These are phyloP conservation scores for Phalangium opilio DNA, from an alignment of 2,888 invertebrate genomes.

Conservation along the genomic window DNA sequence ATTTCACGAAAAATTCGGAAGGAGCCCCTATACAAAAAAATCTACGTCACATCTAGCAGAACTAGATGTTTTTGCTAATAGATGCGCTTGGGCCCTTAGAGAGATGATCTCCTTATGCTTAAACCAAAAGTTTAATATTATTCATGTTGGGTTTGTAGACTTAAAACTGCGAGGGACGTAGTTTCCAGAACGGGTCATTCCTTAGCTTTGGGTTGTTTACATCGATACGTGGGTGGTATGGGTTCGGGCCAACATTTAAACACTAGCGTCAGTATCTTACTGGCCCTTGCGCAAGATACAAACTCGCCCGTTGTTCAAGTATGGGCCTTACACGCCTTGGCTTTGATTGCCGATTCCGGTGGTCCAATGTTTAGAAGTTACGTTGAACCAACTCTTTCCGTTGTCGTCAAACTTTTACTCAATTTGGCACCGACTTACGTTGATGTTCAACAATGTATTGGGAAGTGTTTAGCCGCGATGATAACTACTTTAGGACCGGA, in stretches of 20 bases:
- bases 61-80: too few species aligned
- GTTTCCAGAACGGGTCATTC: slow-evolving; percentile 70
- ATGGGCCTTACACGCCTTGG: slow-evolving; percentile 91
- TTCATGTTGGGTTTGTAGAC: slow-evolving; percentile 23
- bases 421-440: slow-evolving; percentile 74
- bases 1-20: too few species aligned
- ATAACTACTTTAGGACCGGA: slow-evolving; percentile 98
- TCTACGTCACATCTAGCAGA: too few species aligned
- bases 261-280: slow-evolving; percentile 81
- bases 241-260: slow-evolving; percentile 87
- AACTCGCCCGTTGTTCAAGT: slow-evolving; percentile 91
- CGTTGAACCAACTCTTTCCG: slow-evolving; percentile 80
- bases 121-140: background rate
- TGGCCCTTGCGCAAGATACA: slow-evolving; percentile 85
- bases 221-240: slow-evolving; percentile 88
- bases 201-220: slow-evolving; percentile 86
- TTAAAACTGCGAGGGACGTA: slow-evolving; percentile 72
- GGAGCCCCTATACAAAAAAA: too few species aligned
- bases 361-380: slow-evolving; percentile 98
- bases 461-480: slow-evolving; percentile 78
- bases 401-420: slow-evolving; percentile 74
- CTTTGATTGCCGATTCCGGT: slow-evolving; percentile 89
- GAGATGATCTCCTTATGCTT: background rate
- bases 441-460: slow-evolving; percentile 84
- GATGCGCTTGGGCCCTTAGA: too few species aligned